Percentiles rank a stretch among this genome's conserved stretches.
phyloP scores from a whole-genome alignment of 2,888 invertebrate genomes.

The Eupithecia subumbrata region DNA sequence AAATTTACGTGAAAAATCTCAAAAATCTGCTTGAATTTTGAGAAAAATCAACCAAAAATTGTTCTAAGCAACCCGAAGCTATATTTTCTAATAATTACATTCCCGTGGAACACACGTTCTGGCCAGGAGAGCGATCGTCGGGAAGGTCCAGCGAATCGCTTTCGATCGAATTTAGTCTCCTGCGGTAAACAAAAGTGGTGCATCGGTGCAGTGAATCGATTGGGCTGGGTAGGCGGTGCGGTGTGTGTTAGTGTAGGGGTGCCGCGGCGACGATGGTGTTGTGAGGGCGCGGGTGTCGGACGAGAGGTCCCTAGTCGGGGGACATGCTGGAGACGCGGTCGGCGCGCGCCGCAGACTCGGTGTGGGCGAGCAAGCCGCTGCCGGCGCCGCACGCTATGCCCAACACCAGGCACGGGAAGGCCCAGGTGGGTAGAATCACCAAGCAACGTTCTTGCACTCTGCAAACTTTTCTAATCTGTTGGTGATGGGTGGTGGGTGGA shows the following conservation, averaged over 20 bases:
- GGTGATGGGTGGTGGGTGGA: not conserved
- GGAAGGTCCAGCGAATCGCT: conserved; percentile 61
- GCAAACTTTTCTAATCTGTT: not conserved
- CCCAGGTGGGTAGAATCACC: conserved; percentile 77
- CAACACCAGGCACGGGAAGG: conserved; percentile 87
- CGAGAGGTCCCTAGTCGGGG: conserved; percentile 63
- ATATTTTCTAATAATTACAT: conserved; percentile 3
- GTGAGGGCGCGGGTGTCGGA: conserved; percentile 65
- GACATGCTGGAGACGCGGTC: conserved; percentile 90
- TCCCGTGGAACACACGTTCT: conserved; percentile 20
- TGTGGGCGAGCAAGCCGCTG: conserved; percentile 86
- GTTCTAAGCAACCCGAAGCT: conserved; percentile 19
- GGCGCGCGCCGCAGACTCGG: conserved; percentile 88
- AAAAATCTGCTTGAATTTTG: conserved; percentile 57
- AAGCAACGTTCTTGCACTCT: not conserved
- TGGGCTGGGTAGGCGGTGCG: conserved; percentile 55
- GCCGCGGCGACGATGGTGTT: conserved; percentile 41
- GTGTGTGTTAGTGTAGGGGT: conserved; percentile 50
- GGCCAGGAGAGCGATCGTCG: conserved; percentile 42
- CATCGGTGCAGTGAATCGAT: conserved; percentile 53
- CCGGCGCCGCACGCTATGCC: conserved; percentile 84
- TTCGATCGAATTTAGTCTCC: conserved; percentile 73
- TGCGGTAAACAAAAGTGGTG: conserved; percentile 70
- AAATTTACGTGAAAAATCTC: conserved; percentile 64
- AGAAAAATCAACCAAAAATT: conserved; percentile 52